Evolutionary conservation across 2,797 vertebrate species (phyloP), one percentile per base, ranked within the genome.

Genomic region (Eulemur mongoz): DNA sequence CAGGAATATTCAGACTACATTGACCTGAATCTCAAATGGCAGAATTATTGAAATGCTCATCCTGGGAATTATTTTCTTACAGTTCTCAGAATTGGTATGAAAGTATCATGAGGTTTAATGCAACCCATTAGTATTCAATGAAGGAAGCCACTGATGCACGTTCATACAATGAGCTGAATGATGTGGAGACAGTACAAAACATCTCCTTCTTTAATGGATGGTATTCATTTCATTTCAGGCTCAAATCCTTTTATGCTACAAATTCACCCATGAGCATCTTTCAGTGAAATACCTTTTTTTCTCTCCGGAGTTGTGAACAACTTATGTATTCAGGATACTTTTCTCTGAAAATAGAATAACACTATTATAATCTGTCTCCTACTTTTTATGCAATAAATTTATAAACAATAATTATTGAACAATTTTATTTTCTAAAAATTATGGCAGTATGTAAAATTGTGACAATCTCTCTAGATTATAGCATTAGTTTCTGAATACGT

Each of bases 101-200:
- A 94, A 93, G 89, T 93, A 83, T 79, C 89, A 96, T 81, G 93
- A 96, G 67, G 50, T 89, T 97, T 97, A 97, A 90, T 88, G 78
- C 27, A 90, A 76, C 13, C 54, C n/a, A 72, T 97, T 92, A 97
- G 87, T 57, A 97, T 97, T 87, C 91, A 88, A 48, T 85, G 89
- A 91, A 88, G 63, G 38, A 81, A 82, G 18, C 18, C 23, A 57
- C 92, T 73, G 52, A 70, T 95, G 32, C 50, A 91, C 70, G 72
- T 93, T 96, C 95, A 67, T 82, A 92, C 83, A 97, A 96, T 96
- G 87, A 94, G 45, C 80, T 95, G 93, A 97, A 81, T 95, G 82
- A 94, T 93, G 10, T 82, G 67, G 54, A 95, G 75, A 83, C 40
- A 75, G 63, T 30, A 70, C 50, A 97, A 97, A 96, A 94, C 94